Base-by-base conservation (phyloP, 2,113 vertebrate genomes). In the Xenopus laevis region DNA sequence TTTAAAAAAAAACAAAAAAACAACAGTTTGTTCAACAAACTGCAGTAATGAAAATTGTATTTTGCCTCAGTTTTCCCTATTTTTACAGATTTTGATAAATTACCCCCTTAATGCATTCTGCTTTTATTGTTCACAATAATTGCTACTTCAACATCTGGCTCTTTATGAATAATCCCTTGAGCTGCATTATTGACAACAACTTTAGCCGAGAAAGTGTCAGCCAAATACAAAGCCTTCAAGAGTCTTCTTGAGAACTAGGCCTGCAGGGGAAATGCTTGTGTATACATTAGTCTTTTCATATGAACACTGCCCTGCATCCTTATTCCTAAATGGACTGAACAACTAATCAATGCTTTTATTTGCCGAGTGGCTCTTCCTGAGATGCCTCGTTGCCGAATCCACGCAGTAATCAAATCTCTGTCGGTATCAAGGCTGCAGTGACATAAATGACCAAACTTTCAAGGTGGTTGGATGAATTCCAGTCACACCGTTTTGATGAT, bases 291-390 rank as follows among this genome's bases (percentile, higher is more conserved):
- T 80, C 81, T 85, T 92, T 90, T 90, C 84, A 91, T 88, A 89
- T 86, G 82, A 81, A 83, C 84, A 81, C 71, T 86, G 84, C 83
- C 85, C 87, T 90, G 84, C 71, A 79, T 83, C 81, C 88, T 89
- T 86, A 87, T 85, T 85, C 84, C 82, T 91, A 90, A 92, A 92
- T 89, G 91, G 90, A 90, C 88, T 88, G 87, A 90, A 90, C 89
- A 90, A 88, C 87, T 86, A 89, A 91, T 92, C 89, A 88, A 86
- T 89, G 88, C 88, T 82, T 92, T 91, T 92, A 90, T 90, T 91
- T 90, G 85, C 85, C 90, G 89, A 88, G 87, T 91, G 89, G 87
- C 79, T 91, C 84, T 86, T 86, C 83, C 84, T 86, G 83, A 90
- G 90, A 88, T 84, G 84, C 87, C 89, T 87, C 84, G 65, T 8